Evolutionary conservation across 1,140 invertebrate genomes (phyloP).

Genomic region (Potamilus streckersoni): DNA sequence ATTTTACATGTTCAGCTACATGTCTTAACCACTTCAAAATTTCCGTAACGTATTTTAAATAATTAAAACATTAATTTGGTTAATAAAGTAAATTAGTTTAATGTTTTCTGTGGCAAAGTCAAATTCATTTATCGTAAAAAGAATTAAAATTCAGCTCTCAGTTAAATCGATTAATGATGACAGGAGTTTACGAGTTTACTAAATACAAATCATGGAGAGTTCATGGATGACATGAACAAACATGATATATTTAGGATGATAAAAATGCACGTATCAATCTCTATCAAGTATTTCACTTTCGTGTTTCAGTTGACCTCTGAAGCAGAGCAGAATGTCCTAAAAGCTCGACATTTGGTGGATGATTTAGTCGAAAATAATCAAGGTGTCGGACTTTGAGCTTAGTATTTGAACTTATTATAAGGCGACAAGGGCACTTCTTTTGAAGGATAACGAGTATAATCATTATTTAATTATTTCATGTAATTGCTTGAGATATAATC

Average conservation of each 20-base stretch:
- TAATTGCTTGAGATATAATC: background rate
- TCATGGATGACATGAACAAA: background rate
- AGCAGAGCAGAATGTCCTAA: slow-evolving; percentile 71
- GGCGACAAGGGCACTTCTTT: background rate
- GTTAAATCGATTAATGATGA: too few relatives aligned
- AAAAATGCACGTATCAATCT: too few relatives aligned
- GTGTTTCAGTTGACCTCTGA: slow-evolving; percentile 70
- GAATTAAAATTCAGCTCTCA: too few relatives aligned
- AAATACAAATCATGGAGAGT: background rate
- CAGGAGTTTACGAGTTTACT: background rate
- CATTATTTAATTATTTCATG: background rate
- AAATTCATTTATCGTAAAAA: too few relatives aligned
- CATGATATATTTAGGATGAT: too few relatives aligned
- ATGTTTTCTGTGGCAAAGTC: too few relatives aligned
- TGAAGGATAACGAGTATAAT: background rate
- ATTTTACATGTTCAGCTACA: too few relatives aligned
- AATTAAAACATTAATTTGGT: too few relatives aligned
- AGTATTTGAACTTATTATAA: background rate
- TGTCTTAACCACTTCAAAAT: too few relatives aligned
- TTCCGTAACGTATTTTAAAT: too few relatives aligned
- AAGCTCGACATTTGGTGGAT: slow-evolving; percentile 74
- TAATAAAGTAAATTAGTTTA: too few relatives aligned
- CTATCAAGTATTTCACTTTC: background rate
- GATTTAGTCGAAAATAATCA: slow-evolving; percentile 75
- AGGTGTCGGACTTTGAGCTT: slow-evolving; percentile 61